phyloP scores from a whole-genome alignment of 2,113 vertebrate genomes.

The Passer domesticus region DNA sequence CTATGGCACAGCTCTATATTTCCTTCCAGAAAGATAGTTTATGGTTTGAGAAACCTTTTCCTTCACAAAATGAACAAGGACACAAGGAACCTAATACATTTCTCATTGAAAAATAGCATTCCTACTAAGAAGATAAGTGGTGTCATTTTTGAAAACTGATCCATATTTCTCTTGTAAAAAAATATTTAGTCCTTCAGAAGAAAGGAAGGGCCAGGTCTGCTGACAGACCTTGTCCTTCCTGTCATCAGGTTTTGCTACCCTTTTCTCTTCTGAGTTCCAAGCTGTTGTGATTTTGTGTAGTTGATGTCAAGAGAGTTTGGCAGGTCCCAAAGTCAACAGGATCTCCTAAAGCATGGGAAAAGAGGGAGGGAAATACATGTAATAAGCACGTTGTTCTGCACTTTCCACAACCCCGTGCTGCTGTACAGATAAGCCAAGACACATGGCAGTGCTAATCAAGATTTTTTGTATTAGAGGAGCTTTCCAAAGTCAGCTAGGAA shows the following conservation, averaged over 20 bases:
- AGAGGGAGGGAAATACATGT: background rate
- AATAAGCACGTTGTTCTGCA: background rate
- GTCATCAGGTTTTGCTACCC: background rate
- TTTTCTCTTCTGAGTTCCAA: background rate
- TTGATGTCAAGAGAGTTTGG: background rate
- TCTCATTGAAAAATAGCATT: slow-evolving; percentile 7
- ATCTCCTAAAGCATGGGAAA: background rate
- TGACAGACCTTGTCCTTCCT: background rate
- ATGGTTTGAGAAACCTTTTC: background rate
- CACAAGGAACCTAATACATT: background rate
- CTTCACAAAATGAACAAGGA: slow-evolving; percentile 8
- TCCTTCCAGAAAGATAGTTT: background rate
- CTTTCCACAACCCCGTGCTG: background rate
- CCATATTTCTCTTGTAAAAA: background rate
- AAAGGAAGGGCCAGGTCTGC: background rate
- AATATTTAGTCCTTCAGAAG: background rate
- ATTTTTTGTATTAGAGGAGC: background rate
- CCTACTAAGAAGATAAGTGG: background rate
- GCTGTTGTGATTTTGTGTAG: background rate
- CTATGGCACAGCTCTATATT: background rate
- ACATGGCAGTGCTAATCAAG: background rate
- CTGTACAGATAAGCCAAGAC: background rate
- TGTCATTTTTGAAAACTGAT: background rate
- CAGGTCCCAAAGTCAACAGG: background rate
- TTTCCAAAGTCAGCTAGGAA: slow-evolving; percentile 3